Evolutionary conservation across 1,140 invertebrate genomes (phyloP).

Genomic region (Agrilus planipennis): DNA sequence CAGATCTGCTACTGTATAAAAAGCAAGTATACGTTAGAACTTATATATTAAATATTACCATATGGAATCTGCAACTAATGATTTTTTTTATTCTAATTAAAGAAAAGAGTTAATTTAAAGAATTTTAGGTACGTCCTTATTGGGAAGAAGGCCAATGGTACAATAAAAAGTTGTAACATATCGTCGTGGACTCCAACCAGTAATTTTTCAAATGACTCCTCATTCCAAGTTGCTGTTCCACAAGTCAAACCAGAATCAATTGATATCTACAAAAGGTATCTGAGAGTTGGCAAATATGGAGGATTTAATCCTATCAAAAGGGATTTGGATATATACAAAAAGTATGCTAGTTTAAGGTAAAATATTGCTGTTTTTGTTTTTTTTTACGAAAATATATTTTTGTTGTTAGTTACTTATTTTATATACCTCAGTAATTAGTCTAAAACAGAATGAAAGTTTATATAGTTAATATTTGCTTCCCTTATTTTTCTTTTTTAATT

Average conservation of each 20-base stretch:
- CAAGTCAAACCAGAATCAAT: constrained; percentile 30
- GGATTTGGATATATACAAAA: constrained; percentile 27
- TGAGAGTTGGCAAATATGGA: constrained; percentile 22
- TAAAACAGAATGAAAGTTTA: no score
- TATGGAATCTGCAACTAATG: not conserved
- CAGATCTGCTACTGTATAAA: constrained; percentile 61
- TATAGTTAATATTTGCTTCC: no score
- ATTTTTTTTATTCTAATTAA: constrained; percentile 4
- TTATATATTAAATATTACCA: not conserved
- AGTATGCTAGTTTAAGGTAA: constrained; percentile 25
- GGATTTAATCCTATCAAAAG: constrained; percentile 16
- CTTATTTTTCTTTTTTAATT: no score
- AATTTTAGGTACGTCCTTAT: constrained; percentile 40
- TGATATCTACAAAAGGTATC: constrained; percentile 29
- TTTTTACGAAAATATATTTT: not conserved
- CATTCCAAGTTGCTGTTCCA: constrained; percentile 39
- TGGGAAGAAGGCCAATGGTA: constrained; percentile 44
- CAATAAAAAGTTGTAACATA: constrained; percentile 39
- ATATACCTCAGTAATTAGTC: no score
- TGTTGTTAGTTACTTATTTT: not conserved
- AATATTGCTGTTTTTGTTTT: not conserved
- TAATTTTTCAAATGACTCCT: constrained; percentile 36
- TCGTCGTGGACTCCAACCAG: constrained; percentile 19
- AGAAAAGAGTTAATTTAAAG: constrained; percentile 10
- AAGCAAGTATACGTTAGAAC: constrained; percentile 41